A percentile compares a stretch with the other conserved stretches of the same genome.
Evolutionary conservation across 2,888 invertebrate genomes (phyloP).

Genomic region (Barypeithes pellucidus): DNA sequence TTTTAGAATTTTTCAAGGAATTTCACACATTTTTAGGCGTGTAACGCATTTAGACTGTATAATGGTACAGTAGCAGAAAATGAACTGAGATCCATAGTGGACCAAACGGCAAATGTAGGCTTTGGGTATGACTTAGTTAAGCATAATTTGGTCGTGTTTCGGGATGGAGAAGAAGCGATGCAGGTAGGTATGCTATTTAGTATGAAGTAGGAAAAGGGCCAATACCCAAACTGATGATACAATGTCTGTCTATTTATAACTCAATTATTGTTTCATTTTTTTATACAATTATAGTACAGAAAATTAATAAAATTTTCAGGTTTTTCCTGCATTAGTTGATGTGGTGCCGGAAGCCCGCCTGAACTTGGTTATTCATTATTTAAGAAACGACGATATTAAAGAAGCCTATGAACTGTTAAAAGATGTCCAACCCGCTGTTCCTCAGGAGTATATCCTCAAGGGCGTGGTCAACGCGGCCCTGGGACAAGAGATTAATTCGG

Average conservation of each 20-base stretch:
- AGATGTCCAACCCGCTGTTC: slow-evolving; percentile 92
- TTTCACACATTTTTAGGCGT: slow-evolving; percentile 72
- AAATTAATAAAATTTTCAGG: slow-evolving; percentile 65
- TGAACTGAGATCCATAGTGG: slow-evolving; percentile 85
- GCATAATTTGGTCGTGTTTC: slow-evolving; percentile 96
- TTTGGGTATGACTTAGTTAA: slow-evolving; percentile 94
- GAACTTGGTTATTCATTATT: slow-evolving; percentile 95
- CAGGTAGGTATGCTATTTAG: no score
- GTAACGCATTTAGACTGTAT: slow-evolving; percentile 88
- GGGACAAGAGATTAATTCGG: slow-evolving; percentile 93
- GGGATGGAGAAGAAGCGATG: slow-evolving; percentile 93
- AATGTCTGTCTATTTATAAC: no score
- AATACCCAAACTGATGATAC: no score
- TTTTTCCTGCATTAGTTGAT: slow-evolving; percentile 91
- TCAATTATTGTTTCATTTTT: no score
- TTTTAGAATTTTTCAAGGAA: no score
- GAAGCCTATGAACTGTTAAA: slow-evolving; percentile 93
- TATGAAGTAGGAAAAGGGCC: no score
- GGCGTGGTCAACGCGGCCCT: slow-evolving; percentile 96
- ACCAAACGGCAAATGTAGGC: slow-evolving; percentile 80
- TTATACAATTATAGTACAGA: no score
- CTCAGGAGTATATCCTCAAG: slow-evolving; percentile 96
- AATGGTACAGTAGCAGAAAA: slow-evolving; percentile 96
- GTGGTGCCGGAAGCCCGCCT: slow-evolving; percentile 97
- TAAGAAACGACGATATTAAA: slow-evolving; percentile 89